A percentile compares a stretch with the other conserved stretches of the same genome.
Evolutionary conservation across 2,888 invertebrate species (phyloP).

Genomic region (Amphimallon solstitiale): DNA sequence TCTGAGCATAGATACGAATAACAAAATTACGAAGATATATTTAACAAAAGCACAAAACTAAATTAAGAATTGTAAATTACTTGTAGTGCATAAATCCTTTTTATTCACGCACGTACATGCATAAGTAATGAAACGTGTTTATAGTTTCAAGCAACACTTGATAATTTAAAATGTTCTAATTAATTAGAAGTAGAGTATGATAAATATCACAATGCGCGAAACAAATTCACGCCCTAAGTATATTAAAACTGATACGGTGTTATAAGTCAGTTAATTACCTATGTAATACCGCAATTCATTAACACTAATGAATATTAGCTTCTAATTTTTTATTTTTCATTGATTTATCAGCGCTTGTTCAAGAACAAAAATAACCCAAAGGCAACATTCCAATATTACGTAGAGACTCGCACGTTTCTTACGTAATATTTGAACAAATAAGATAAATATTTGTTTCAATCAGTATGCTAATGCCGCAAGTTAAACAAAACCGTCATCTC

Average conservation of each 20-base stretch:
- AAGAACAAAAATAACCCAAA: slow-evolving; percentile 17
- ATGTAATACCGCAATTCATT: slow-evolving; percentile 8
- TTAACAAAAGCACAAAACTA: no score
- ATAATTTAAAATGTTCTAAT: neutral
- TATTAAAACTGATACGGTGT: slow-evolving; percentile 1
- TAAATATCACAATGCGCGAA: neutral
- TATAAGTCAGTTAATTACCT: slow-evolving; percentile 1
- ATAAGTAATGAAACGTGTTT: neutral
- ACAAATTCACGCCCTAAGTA: neutral
- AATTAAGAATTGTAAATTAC: no score
- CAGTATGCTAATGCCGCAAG: slow-evolving; percentile 35
- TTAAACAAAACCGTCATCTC: slow-evolving; percentile 25
- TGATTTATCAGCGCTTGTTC: slow-evolving; percentile 7
- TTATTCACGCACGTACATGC: neutral
- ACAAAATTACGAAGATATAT: no score
- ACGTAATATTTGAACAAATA: slow-evolving; percentile 37
- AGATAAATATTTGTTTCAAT: slow-evolving; percentile 39
- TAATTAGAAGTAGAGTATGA: neutral
- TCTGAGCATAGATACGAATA: no score
- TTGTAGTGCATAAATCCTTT: no score
- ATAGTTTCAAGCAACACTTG: neutral
- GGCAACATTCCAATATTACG: slow-evolving; percentile 30
- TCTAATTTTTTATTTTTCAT: slow-evolving; percentile 1
- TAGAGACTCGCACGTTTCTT: slow-evolving; percentile 30
- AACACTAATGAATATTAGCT: neutral